A percentile compares a stretch with the other conserved stretches of the same genome.
phyloP scores from a whole-genome alignment of 2,797 vertebrate genomes.

The Artibeus jamaicensis region DNA sequence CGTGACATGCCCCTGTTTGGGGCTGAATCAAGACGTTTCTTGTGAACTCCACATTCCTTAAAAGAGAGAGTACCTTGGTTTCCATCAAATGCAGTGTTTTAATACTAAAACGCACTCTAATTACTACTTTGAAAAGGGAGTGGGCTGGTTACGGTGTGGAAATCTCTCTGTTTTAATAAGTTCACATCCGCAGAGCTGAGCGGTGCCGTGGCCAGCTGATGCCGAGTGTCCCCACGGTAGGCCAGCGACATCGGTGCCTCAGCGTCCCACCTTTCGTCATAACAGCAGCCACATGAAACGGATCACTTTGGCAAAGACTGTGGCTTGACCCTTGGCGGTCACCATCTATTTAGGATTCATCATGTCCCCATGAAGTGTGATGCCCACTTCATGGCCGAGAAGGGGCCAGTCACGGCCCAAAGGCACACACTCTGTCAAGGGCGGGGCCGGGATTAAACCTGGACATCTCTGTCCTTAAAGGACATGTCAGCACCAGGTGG shows the following conservation, averaged over 20 bases:
- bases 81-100: background rate
- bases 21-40: background rate
- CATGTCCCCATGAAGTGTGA: too few species aligned
- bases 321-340: fast-evolving
- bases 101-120: background rate
- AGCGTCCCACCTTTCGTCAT: background rate
- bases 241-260: background rate
- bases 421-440: background rate
- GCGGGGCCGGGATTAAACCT: background rate
- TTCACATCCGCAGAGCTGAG: background rate
- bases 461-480: background rate
- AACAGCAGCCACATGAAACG: background rate
- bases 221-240: background rate
- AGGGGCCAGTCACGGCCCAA: background rate
- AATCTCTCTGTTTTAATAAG: background rate
- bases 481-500: background rate
- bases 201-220: background rate
- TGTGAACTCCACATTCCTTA: background rate
- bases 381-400: background rate
- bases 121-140: background rate
- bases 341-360: background rate
- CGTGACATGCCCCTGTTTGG: background rate
- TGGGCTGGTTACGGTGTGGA: background rate
- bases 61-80: background rate
- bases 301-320: background rate